Percentiles rank a stretch among this genome's conserved stretches.
Evolutionary conservation across 30 jellyfish, hydroid and myxozoan genomes (phyloP).

Genomic region (Pseudorhiza aurosa): DNA sequence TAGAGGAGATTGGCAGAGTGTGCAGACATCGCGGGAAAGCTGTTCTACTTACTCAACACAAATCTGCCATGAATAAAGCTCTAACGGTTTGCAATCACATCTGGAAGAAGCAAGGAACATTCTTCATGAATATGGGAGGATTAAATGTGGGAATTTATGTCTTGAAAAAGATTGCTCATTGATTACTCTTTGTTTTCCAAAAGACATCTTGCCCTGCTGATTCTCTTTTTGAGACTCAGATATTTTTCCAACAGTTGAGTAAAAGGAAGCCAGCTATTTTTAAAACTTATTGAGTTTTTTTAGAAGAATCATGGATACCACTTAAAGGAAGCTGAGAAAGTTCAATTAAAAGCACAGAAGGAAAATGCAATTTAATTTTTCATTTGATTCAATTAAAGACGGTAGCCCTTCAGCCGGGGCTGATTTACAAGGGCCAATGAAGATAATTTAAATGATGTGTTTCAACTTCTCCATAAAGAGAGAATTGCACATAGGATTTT

Average conservation of each 20-base stretch:
- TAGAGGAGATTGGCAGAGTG: slow-evolving; percentile 84
- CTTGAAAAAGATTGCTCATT: slow-evolving; percentile 22
- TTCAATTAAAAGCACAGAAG: no score
- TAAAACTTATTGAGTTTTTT: no score
- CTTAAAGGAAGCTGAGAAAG: no score
- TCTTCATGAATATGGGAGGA: slow-evolving; percentile 91
- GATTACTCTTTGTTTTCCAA: background rate
- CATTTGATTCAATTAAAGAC: no score
- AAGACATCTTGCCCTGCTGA: background rate
- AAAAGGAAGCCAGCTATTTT: background rate
- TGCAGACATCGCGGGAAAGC: slow-evolving; percentile 81
- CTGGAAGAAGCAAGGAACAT: slow-evolving; percentile 75
- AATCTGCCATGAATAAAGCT: slow-evolving; percentile 84
- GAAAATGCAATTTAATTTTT: no score
- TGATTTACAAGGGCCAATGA: no score
- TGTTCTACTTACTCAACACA: slow-evolving; percentile 86
- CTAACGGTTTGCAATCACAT: slow-evolving; percentile 16
- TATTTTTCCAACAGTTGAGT: background rate
- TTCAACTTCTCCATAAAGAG: no score
- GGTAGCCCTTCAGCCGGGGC: no score
- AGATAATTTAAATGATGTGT: no score
- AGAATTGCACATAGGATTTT: no score
- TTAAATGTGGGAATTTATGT: slow-evolving; percentile 86
- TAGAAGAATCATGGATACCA: no score
- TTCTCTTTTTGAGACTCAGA: background rate